Conservation (phyloP, 53 echinoderm and acorn worm genomes). For the Astropecten irregularis region DNA sequence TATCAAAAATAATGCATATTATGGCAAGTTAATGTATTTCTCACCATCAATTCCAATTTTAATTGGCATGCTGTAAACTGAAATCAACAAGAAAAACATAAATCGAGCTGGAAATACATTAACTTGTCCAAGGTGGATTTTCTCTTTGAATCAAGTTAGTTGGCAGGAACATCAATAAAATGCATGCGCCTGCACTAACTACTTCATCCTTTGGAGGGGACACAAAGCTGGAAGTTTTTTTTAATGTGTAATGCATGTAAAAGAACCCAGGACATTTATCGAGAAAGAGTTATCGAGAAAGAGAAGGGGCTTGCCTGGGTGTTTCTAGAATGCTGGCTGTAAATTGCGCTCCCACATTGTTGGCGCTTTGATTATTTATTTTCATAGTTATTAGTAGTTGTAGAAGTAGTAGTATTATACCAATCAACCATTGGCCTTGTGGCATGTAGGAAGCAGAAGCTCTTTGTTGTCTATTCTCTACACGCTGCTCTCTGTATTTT, state of each 20-base stretch:
- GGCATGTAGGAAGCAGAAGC: not conserved
- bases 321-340: not conserved
- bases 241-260: no score
- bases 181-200: not conserved
- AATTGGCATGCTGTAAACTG: conserved; percentile 13
- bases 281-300: no score
- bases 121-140: not conserved
- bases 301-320: not conserved
- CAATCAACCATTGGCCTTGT: not conserved
- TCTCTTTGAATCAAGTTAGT: not conserved
- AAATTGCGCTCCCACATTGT: not conserved
- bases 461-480: no score
- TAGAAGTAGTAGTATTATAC: not conserved
- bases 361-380: not conserved
- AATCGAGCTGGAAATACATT: conserved; percentile 15
- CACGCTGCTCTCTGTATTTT: no score
- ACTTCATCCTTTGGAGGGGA: not conserved
- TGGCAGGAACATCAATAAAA: not conserved
- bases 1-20: conserved; percentile 12
- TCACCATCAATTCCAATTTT: conserved; percentile 7
- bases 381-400: not conserved
- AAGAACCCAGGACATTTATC: not conserved
- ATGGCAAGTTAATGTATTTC: not conserved
- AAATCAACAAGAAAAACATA: conserved; percentile 21
- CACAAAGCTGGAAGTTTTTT: not conserved